These are phyloP conservation scores for Tenualosa thibaudeaui DNA, from an alignment of 2,797 vertebrate species.

Conservation along the genomic window DNA sequence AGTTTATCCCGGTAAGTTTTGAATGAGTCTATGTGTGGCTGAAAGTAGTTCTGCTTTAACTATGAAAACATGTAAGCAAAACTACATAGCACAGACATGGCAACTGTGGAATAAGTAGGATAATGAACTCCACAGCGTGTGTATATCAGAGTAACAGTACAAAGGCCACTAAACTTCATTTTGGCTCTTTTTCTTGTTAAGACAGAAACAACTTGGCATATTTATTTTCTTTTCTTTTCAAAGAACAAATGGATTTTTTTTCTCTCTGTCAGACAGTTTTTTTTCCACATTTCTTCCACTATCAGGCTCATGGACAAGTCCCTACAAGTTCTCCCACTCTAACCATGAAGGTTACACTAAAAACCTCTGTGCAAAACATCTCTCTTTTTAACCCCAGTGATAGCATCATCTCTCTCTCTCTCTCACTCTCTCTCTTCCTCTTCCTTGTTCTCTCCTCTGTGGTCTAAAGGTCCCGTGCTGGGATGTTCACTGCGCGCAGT, in stretches of 20 bases:
- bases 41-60: too few species aligned
- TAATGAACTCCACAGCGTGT: too few species aligned
- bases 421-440: conserved; percentile 10
- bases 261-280: background rate
- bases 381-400: background rate
- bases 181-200: too few species aligned
- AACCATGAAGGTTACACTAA: background rate
- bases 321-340: background rate
- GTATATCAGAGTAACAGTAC: too few species aligned
- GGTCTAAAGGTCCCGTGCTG: conserved; percentile 27
- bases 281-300: background rate
- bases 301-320: background rate
- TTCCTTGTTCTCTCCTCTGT: background rate
- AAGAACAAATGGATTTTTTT: background rate
- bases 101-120: too few species aligned
- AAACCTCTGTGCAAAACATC: background rate
- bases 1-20: too few species aligned
- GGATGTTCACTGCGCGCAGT: conserved; percentile 29
- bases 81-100: too few species aligned
- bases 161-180: too few species aligned
- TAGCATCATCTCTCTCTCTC: background rate
- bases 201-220: background rate
- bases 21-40: too few species aligned
- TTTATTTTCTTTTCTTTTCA: background rate
- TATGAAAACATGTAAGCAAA: too few species aligned